Evolutionary conservation across 1,140 invertebrate species (phyloP).

Genomic region (Akabosia matsudoensis): DNA sequence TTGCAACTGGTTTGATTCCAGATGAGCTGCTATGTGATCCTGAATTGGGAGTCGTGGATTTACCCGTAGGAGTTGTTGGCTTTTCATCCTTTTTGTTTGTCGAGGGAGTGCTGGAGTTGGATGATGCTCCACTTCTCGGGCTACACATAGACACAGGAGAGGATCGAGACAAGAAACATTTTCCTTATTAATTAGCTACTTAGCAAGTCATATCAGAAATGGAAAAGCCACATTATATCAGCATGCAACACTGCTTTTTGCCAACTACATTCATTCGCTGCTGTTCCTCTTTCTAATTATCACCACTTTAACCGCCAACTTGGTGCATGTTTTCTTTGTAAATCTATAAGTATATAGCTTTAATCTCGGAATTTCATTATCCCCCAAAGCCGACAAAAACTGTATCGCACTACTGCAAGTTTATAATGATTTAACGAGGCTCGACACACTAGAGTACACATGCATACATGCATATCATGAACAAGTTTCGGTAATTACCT

Average conservation of each 20-base stretch:
- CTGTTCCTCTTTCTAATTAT: conserved; percentile 9
- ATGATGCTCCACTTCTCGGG: conserved; percentile 49
- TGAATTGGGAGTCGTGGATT: conserved; percentile 57
- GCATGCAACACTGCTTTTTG: not conserved
- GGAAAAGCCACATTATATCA: not conserved
- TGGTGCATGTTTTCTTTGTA: no score
- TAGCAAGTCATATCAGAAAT: conserved; percentile 12
- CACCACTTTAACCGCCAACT: not conserved
- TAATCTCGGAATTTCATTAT: no score
- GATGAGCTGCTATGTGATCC: conserved; percentile 46
- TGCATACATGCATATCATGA: not conserved
- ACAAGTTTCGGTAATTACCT: conserved; percentile 34
- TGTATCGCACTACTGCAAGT: no score
- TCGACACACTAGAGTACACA: not conserved
- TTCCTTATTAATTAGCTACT: conserved; percentile 11
- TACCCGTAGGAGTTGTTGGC: conserved; percentile 56
- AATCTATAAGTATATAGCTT: no score
- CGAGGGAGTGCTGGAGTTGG: conserved; percentile 49
- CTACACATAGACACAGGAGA: conserved; percentile 32
- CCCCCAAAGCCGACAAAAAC: not conserved
- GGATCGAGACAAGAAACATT: not conserved
- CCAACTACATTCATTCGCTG: no score
- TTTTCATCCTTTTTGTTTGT: conserved; percentile 55
- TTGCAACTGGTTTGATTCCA: conserved; percentile 46
- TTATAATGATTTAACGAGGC: not conserved